Evolutionary conservation across 2,888 invertebrate genomes (phyloP), one percentile per base, ranked within the genome.

Genomic region (Morinoia aosen): DNA sequence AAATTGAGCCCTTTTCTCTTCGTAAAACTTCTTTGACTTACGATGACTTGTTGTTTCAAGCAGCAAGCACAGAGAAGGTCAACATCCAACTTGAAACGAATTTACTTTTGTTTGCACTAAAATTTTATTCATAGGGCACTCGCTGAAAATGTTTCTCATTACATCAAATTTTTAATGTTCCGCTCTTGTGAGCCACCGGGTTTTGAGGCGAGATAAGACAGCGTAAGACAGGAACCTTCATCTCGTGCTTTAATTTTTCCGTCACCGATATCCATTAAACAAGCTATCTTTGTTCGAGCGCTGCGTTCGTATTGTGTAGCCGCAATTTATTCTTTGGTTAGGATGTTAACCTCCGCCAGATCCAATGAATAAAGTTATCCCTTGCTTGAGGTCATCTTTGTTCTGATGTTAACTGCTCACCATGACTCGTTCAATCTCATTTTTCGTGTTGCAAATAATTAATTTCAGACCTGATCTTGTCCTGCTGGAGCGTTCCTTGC

Each of bases 401-500:
- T 93, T 93, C 93, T 57, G 57, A 93, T 93, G 93, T 93, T 93
- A 93, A 93, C 93, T 56, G 93, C 93, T 93, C 93, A 93, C 93
- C 93, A 93, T 93, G 93, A 93, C 93, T 93, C 57, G 93, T 58
- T 57, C 93, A 93, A 93, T 58, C 93, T 93, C 93, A 93, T 93
- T 93, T 93, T 93, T 93, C 93, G 93, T 93, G 93, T 93, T 93
- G 93, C 58, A 93, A 93, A 93, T 93, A 93, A 93, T 93, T 93
- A 93, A 93, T 93, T 93, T 93, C 48, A 48, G 93, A 33, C 57
- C 48, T 33, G 58, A 57, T 93, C 93, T 93, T 93, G 93, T 93
- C 93, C 93, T 58, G n/a, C 2, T 33, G 57, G 57, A 57, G 58
- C 93, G 93, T 57, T 57, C 93, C 93, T 57, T 57, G 48, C 48